These are phyloP conservation scores for Hepsetus odoe DNA, from an alignment of 2,113 vertebrate genomes.

Conservation along the genomic window DNA sequence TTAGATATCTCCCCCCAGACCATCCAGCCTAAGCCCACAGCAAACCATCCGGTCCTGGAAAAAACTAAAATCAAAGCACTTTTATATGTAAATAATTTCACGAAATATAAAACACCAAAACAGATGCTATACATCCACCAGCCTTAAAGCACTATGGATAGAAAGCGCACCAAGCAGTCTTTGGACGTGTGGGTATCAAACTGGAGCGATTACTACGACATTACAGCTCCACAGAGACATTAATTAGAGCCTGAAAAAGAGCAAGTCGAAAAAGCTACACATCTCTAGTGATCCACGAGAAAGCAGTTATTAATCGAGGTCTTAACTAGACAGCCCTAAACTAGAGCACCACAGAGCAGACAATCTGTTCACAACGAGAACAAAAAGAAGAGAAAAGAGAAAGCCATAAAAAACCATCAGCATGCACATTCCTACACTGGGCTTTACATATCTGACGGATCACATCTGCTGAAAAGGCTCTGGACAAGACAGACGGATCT, in stretches of 20 bases:
- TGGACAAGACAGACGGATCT: neutral
- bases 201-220: neutral
- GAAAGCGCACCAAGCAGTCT: neutral
- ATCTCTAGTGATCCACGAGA: neutral
- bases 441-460: conserved; percentile 17
- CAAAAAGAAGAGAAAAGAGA: neutral
- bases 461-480: conserved; percentile 20
- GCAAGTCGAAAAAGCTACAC: conserved; percentile 16
- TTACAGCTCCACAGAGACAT: neutral
- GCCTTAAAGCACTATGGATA: neutral
- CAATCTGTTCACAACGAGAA: neutral
- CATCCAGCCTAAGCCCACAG: too few relatives aligned
- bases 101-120: too few relatives aligned
- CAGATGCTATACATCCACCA: too few relatives aligned
- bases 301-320: neutral
- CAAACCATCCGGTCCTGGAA: too few relatives aligned
- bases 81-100: too few relatives aligned
- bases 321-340: neutral
- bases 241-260: neutral
- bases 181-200: neutral
- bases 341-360: neutral
- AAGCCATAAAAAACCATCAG: conserved; percentile 3
- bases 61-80: too few relatives aligned
- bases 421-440: neutral
- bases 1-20: too few relatives aligned